Evolutionary conservation across 1,140 invertebrate species (phyloP).

Genomic region (Atta texana): DNA sequence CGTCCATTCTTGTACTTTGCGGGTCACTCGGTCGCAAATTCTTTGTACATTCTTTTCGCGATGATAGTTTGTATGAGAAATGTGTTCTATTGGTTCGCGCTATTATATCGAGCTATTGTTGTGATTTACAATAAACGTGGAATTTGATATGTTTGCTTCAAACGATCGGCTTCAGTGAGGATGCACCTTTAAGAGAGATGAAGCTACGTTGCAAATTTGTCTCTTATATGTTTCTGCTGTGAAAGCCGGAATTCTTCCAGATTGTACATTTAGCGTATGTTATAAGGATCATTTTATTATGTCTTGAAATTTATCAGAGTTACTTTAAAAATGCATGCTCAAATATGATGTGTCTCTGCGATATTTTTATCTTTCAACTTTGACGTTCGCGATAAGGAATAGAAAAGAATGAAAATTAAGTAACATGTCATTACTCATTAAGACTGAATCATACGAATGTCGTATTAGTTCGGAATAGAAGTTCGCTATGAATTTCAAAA

Average conservation of each 20-base stretch:
- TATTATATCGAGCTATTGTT: slow-evolving; percentile 29
- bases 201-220: slow-evolving; percentile 19
- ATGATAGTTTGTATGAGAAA: slow-evolving; percentile 31
- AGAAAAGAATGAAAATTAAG: neutral
- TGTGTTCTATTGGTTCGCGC: neutral
- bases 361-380: slow-evolving; percentile 41
- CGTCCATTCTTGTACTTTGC: neutral
- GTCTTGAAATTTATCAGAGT: slow-evolving; percentile 21
- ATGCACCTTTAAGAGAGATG: no score
- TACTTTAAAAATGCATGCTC: neutral
- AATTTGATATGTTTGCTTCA: slow-evolving; percentile 40
- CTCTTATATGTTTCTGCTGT: neutral
- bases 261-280: neutral
- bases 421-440: neutral
- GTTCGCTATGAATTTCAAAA: no score
- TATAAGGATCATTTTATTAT: neutral
- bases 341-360: neutral
- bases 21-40: slow-evolving; percentile 36
- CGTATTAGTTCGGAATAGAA: no score
- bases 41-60: slow-evolving; percentile 28
- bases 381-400: neutral
- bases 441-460: no score
- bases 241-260: neutral
- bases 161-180: no score
- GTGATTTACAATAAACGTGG: slow-evolving; percentile 45